Base-by-base conservation (phyloP, 2,888 invertebrate species). In the Cryptocephalus moraei region DNA sequence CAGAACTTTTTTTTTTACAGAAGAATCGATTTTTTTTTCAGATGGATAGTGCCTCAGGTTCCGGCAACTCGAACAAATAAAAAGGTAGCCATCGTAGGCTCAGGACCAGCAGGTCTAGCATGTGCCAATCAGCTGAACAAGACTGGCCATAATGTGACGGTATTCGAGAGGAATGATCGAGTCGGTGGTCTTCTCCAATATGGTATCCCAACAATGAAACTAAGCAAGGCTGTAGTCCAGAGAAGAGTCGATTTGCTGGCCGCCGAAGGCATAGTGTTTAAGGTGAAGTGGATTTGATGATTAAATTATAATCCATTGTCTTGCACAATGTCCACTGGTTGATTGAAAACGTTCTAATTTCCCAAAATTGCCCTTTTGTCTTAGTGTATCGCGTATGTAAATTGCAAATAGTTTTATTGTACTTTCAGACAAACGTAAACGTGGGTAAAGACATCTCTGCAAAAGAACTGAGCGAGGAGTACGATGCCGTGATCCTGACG, bases 121-220 rank as follows among this genome's bases (percentile, higher is more conserved):
- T 95, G 96, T 48, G 95, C 96, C 1, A 92, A 96, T 60, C 99
- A 99, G 64, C 75, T 99, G 1, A 97, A 99, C 67, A 94, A 94
- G 80, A 92, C 89, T 40, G 97, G 97, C 0, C 96, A 99, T 74
- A 73, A 74, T n/a, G 93, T 97, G 1, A 94, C 93, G 0, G 95
- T 99, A 36, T 97, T 87, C 72, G 99, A 99, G 69, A 80, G 97
- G 48, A 97, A 97, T 72, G 95, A 97, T 72, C 81, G 93, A 9
- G 75, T 92, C 4, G 97, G 97, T 48, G 99, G 99, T 0, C 76
- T 99, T 14, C 75, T 99, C 42, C 91, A 94, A 65, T 99, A 99
- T 71, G 99, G 99, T 49, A 99, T 99, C 67, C 99, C 99, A 11
- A 93, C 92, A 8, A 99, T 99, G 97, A 99, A 99, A 73, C 76